Conservation (phyloP, 2,113 vertebrate species). For the Synodontis membranacea region DNA sequence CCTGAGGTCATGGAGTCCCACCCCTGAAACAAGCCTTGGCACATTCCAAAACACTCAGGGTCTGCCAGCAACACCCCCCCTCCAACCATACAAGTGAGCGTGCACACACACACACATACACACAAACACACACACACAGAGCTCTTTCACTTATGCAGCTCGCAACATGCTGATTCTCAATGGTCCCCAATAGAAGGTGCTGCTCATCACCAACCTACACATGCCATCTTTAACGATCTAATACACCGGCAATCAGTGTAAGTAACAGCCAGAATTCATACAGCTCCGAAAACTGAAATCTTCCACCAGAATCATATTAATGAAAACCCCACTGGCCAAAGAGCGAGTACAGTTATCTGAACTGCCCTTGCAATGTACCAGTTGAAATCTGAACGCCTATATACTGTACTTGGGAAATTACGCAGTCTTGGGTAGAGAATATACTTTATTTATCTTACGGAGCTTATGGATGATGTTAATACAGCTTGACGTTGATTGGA, state of each 20-base stretch:
- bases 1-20: constrained; percentile 81
- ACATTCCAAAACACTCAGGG: constrained; percentile 72
- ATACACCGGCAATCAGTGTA: not conserved
- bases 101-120: constrained; percentile 32
- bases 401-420: not conserved
- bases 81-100: not conserved
- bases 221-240: not conserved
- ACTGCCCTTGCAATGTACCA: not conserved
- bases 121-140: constrained; percentile 52
- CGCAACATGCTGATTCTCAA: constrained; percentile 27
- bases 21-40: constrained; percentile 78
- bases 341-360: not conserved
- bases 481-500: not conserved
- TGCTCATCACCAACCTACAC: not conserved
- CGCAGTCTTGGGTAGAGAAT: too few species aligned
- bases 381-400: not conserved
- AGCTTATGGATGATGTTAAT: not conserved
- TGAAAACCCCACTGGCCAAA: not conserved
- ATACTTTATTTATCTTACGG: not conserved
- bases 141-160: constrained; percentile 37
- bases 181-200: constrained; percentile 19
- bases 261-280: not conserved
- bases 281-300: not conserved
- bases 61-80: constrained; percentile 68
- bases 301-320: not conserved